Conservation (phyloP, 2,888 invertebrate species). For the Drosophila yooni region DNA sequence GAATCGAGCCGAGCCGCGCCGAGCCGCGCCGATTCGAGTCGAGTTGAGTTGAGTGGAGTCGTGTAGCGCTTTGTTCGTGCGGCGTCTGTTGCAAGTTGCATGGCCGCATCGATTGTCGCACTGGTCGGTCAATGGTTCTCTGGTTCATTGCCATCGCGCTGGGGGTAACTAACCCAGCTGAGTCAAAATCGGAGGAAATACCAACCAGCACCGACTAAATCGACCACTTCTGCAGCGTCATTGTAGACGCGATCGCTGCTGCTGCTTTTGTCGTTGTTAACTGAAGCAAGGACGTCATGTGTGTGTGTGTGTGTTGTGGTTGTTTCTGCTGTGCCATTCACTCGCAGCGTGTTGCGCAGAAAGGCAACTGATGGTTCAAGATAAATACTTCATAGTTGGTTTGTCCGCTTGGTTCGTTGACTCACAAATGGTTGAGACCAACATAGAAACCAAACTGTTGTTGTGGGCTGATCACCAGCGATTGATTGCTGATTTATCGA, state of each 20-base stretch:
- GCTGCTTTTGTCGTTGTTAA: constrained; percentile 45
- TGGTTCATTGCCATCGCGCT: constrained; percentile 85
- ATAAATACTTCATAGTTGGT: constrained; percentile 48
- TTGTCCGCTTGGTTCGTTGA: constrained; percentile 68
- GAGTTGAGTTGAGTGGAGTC: constrained; percentile 14
- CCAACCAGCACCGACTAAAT: constrained; percentile 44
- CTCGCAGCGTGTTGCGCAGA: constrained; percentile 36
- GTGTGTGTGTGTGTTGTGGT: constrained; percentile 7
- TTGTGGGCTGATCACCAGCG: constrained; percentile 5
- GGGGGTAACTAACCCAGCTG: constrained; percentile 84
- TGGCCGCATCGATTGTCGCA: constrained; percentile 48
- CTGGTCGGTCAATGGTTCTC: constrained; percentile 85
- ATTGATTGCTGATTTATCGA: constrained; percentile 2
- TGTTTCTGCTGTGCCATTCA: constrained; percentile 60
- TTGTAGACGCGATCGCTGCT: constrained; percentile 31
- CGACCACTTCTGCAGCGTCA: constrained; percentile 70
- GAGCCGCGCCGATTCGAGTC: not conserved
- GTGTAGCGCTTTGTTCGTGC: constrained; percentile 33
- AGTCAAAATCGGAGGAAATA: constrained; percentile 61
- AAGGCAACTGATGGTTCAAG: constrained; percentile 49
- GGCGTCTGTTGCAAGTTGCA: constrained; percentile 70
- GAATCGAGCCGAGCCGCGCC: constrained; percentile 7
- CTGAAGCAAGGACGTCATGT: constrained; percentile 74
- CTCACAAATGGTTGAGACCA: constrained; percentile 56
- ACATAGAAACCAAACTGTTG: not conserved